Conservation (phyloP, 2,113 vertebrate species). For the Cynocephalus volans region DNA sequence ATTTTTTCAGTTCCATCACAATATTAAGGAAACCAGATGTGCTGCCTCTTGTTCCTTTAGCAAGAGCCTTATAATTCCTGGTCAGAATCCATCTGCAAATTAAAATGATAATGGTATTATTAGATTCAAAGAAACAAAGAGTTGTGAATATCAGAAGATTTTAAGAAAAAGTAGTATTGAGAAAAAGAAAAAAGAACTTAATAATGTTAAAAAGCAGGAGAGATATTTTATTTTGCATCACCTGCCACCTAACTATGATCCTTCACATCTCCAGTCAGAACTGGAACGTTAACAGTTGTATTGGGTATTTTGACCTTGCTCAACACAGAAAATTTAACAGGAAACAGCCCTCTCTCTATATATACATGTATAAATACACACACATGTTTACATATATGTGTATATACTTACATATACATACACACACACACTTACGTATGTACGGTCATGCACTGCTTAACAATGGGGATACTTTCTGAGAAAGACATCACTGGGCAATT, state of each 20-base stretch:
- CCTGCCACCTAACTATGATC: not conserved
- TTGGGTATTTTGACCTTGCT: not conserved
- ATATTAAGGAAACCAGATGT: slow-evolving; percentile 99
- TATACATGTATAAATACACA: not conserved
- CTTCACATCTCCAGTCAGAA: not conserved
- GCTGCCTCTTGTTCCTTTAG: slow-evolving; percentile 96
- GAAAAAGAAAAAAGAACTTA: not conserved
- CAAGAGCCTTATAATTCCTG: slow-evolving; percentile 98
- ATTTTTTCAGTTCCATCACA: slow-evolving; percentile 99
- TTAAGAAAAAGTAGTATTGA: not conserved
- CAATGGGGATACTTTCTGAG: too few relatives aligned
- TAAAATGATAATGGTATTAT: not conserved
- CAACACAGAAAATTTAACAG: not conserved
- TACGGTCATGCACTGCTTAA: too few relatives aligned
- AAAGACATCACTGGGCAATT: too few relatives aligned
- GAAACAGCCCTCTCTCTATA: not conserved
- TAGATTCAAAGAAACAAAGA: not conserved
- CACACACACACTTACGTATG: too few relatives aligned
- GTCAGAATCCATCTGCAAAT: slow-evolving; percentile 97
- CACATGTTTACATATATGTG: not conserved
- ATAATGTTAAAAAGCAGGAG: not conserved
- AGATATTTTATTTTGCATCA: not conserved
- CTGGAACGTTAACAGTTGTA: not conserved
- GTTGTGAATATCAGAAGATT: not conserved
- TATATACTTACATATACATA: not conserved